Base-by-base conservation (phyloP, 2,888 invertebrate genomes). In the Plutella xylostella region DNA sequence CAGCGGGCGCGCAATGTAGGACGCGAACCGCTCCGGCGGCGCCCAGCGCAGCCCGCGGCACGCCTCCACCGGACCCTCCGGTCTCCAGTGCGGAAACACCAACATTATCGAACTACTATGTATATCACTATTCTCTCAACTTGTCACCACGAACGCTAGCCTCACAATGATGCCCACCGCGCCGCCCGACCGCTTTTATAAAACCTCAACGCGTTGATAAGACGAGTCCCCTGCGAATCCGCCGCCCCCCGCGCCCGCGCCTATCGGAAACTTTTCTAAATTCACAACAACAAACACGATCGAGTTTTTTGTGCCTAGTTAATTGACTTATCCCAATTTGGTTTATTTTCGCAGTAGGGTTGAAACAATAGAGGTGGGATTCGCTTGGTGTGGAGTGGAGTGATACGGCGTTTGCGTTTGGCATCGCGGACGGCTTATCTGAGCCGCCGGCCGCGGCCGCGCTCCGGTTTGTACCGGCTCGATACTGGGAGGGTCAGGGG, bases 401-500 rank as follows among this genome's bases (percentile, higher is more conserved):
- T 39, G n/a, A n/a, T 39, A 22, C 38, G 38, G 20, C 5, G 22
- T 53, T 58, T 53, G 56, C 55, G 22, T 15, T 51, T 55, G 57
- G 53, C 54, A 52, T 56, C 60, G 63, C 63, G 52, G 57, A 53
- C 56, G 58, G 60, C 70, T 79, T 82, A 82, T 82, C 82, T 7
- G 49, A 82, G 78, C 83, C 71, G 82, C 79, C 67, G 68, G 72
- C 60, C 64, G 73, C 82, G 78, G 82, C 76, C 67, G 68, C 53
- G 55, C 77, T 74, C 87, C 75, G 72, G 87, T 85, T 83, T 78
- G 74, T 80, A 84, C 87, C 78, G 65, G 87, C 75, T 66, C 52
- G 66, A 68, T 72, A 76, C 85, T 78, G 85, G 80, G 74, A 72
- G 79, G 87, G 85, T 87, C 87, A 86, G 82, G 76, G 85, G 86